Evolutionary conservation across 1,140 invertebrate genomes (phyloP), one percentile per base, ranked within the genome.

Genomic region (Augochlora pura): DNA sequence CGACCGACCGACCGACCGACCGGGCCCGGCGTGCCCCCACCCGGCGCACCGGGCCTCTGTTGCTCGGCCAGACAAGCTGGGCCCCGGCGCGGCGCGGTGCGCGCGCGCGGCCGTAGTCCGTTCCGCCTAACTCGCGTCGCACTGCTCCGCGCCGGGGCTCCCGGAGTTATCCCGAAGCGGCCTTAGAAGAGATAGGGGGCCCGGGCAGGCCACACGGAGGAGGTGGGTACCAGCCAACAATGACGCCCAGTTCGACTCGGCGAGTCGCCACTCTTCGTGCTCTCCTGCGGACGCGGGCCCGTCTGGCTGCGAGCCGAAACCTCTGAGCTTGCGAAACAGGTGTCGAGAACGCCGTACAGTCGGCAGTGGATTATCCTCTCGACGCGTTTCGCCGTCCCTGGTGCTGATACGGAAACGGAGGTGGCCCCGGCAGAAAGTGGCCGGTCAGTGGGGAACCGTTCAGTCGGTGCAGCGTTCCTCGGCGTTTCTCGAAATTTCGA

Each of bases 161-260:
- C 78, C 65, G 68, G 81, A 90, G 88, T 91, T 91, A 90, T 70
- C 80, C 78, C 82, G 88, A 91, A 91, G 69, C 12, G 25, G 80
- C 85, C 71, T 87, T 91, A 91, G 85, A 88, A 89, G 89, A 91
- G 89, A 92, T 90, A 91, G 89, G n/a, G 89, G 90, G 84, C 88
- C 81, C 49, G 42, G 42, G 10, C 42, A 86, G 69, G 65, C 80
- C 83, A 77, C 85, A n/a, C n/a, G n/a, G n/a, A n/a, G 71, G 80
- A 82, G 83, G 69, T 82, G 88, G 87, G 86, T 83, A 87, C 81
- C 80, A 77, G 70, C 82, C 87, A 90, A 91, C 91, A 92, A 93
- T 92, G 90, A 93, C 90, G 91, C 91, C 89, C 91, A 92, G 92
- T 92, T 89, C 70, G 87, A 87, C 87, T 83, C 89, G 87, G 72